phyloP scores from a whole-genome alignment of 2,888 invertebrate genomes.

The Rhopalosiphum nymphaeae region DNA sequence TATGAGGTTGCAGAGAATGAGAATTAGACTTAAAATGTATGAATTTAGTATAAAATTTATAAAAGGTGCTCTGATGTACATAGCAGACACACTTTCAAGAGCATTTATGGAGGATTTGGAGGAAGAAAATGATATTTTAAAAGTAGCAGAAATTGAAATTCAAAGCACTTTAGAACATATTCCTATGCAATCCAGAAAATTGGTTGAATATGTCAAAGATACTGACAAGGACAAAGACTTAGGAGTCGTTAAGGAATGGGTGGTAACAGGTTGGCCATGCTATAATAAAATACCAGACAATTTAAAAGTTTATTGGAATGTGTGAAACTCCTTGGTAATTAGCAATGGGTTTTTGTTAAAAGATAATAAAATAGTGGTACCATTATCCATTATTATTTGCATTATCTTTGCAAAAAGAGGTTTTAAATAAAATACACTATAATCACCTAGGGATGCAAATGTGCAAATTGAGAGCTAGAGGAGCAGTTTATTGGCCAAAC shows the following conservation, averaged over 20 bases:
- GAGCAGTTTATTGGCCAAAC: constrained; percentile 50
- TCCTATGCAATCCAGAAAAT: constrained; percentile 1
- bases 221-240: neutral
- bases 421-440: constrained; percentile 49
- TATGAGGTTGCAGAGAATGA: constrained; percentile 23
- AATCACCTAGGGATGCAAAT: constrained; percentile 53
- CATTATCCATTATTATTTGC: too few species aligned
- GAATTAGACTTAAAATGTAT: constrained; percentile 53
- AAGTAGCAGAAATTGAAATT: neutral
- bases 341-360: constrained; percentile 46
- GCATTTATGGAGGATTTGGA: neutral
- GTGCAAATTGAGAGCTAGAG: constrained; percentile 7
- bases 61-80: neutral
- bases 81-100: neutral
- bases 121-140: neutral
- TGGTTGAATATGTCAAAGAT: neutral
- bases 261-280: constrained; percentile 12
- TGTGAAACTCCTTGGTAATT: neutral
- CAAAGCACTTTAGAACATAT: neutral
- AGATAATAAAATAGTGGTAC: constrained; percentile 18
- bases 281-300: constrained; percentile 10
- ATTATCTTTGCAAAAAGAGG: constrained; percentile 8
- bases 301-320: constrained; percentile 16
- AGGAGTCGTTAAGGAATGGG: neutral
- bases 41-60: constrained; percentile 25